Base-by-base conservation (phyloP, 2,888 invertebrate genomes). In the Drosophila ustulata region DNA sequence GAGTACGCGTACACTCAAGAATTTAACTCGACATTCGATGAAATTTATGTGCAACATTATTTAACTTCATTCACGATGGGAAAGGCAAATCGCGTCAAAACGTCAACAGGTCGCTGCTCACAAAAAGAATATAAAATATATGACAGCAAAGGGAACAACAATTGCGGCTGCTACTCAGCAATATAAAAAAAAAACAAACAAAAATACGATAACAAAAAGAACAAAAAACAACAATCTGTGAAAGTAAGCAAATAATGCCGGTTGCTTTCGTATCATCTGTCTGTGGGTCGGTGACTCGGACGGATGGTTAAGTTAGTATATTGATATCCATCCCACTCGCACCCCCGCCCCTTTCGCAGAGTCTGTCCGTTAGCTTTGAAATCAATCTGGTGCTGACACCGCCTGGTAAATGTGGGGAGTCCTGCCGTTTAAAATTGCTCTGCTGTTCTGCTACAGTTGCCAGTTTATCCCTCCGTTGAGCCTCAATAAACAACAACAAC, bases 341-440 rank as follows among this genome's bases (percentile, higher is more conserved):
- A n/a, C 34, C 25, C 9, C 13, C 34, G 3, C 8, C 25, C 13
- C 34, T 6, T 6, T 25, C 11, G 23, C 18, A 26, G 13, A 25
- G 46, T 30, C 47, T 23, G 75, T 41, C 65, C 59, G 50, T 70
- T 67, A 45, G 67, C 66, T 66, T 75, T 78, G 82, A 78, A 79
- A 79, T 81, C 82, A 79, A 79, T 82, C 82, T 81, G 71, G 58
- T 64, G 79, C 82, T 79, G 82, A 79, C 82, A 82, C 71, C 45
- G 79, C 32, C 62, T 75, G 78, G 75, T 82, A 77, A 82, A 76
- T 73, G 59, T 66, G 47, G 41, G 62, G 53, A 58, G 55, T 55
- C 50, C 50, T 70, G 62, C 52, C 66, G 66, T 66, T 78, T 59
- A 63, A 67, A 71, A 79, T 79, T 39, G 64, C 55, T 50, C 50